Percentiles rank a stretch among this genome's conserved stretches.
These are phyloP conservation scores for Aelia acuminata DNA, from an alignment of 2,888 invertebrate genomes.

Conservation along the genomic window DNA sequence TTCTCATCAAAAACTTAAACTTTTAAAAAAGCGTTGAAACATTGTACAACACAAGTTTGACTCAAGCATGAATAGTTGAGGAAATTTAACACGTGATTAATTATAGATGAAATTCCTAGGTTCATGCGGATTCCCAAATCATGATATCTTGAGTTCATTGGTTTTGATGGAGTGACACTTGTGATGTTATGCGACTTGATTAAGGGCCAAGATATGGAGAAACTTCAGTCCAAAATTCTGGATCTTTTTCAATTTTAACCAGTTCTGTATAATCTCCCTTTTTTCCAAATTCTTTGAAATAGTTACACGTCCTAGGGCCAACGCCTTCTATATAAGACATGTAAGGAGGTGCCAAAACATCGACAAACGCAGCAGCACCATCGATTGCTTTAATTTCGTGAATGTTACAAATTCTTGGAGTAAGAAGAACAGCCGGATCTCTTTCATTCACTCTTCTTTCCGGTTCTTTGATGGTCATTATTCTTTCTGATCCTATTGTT, in stretches of 20 bases:
- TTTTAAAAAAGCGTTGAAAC: no score
- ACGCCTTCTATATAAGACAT: conserved; percentile 77
- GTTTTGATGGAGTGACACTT: no score
- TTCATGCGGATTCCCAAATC: no score
- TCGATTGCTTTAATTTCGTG: conserved; percentile 85
- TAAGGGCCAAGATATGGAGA: conserved; percentile 76
- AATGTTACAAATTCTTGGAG: conserved; percentile 74
- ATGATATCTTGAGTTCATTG: no score
- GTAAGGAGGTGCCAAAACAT: conserved; percentile 94
- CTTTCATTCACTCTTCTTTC: conserved; percentile 67
- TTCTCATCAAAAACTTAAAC: no score
- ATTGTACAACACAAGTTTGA: no score
- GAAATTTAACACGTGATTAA: no score
- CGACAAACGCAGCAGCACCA: conserved; percentile 90
- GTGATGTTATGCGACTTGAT: no score
- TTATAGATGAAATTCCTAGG: no score
- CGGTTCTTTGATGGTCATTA: conserved; percentile 59
- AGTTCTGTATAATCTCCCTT: conserved; percentile 60
- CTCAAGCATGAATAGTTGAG: no score
- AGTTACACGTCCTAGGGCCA: conserved; percentile 79
- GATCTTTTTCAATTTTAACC: conserved; percentile 73
- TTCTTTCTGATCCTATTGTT: conserved; percentile 64
- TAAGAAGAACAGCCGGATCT: conserved; percentile 75
- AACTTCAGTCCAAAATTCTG: conserved; percentile 81
- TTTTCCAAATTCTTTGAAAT: conserved; percentile 70